These are phyloP conservation scores for Sardina pilchardus DNA, from an alignment of 2,113 vertebrate genomes.

Conservation along the genomic window DNA sequence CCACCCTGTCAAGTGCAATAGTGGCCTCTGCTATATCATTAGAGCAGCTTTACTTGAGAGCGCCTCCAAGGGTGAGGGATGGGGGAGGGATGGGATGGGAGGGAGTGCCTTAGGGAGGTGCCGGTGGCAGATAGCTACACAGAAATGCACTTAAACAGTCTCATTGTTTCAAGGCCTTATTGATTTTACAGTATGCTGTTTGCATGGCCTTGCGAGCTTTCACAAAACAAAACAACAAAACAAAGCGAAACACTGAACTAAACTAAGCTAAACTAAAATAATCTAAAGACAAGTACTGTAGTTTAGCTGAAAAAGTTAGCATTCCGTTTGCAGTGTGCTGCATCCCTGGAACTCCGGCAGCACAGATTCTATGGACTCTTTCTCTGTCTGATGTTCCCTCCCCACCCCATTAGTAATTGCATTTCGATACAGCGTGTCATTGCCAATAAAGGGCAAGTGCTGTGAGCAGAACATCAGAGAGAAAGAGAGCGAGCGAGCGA, in stretches of 20 bases:
- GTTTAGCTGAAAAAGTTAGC: background rate
- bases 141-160: background rate
- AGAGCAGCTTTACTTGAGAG: background rate
- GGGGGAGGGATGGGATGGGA: too few species aligned
- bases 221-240: background rate
- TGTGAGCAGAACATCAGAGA: slow-evolving; percentile 38
- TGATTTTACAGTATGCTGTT: background rate
- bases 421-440: slow-evolving; percentile 39
- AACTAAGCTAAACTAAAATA: background rate
- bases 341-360: background rate
- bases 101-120: background rate
- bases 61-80: background rate
- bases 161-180: background rate
- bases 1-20: background rate
- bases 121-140: background rate
- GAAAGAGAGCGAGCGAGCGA: slow-evolving; percentile 9
- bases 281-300: background rate
- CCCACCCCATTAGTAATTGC: slow-evolving; percentile 26
- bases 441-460: slow-evolving; percentile 49
- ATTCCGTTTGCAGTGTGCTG: background rate
- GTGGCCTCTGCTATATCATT: background rate
- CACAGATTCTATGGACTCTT: background rate
- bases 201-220: background rate
- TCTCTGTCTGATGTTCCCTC: background rate
- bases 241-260: background rate